Evolutionary conservation across 2,113 vertebrate genomes (phyloP), one percentile per base, ranked within the genome.

Genomic region (Tetraodon nigroviridis): DNA sequence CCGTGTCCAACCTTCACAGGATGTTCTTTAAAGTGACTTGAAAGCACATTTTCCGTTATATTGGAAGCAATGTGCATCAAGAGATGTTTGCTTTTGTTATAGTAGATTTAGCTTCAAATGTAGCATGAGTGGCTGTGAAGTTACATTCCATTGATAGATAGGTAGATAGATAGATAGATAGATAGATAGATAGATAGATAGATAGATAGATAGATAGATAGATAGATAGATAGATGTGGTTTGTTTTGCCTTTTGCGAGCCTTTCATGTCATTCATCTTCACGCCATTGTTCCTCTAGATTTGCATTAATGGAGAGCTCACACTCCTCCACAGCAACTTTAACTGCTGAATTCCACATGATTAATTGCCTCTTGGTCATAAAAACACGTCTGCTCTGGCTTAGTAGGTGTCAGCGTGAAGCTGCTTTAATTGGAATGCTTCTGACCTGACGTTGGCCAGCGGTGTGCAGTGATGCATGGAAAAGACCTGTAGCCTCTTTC

Each of bases 391-490:
- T n/a, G 18, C 61, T 45, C n/a, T 44, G n/a, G 68, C 56, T 45
- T 16, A 13, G 12, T 29, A 48, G 61, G 46, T 49, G 60, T 65
- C 67, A 69, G 56, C 55, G 55, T 48, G 48, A 69, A 51, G 63
- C 53, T 55, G 63, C 0, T 63, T 80, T 78, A 80, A 80, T 76
- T 81, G 58, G 60, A 57, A 56, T 27, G 22, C 5, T 52, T 67
- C 58, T 76, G 64, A 78, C 69, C 73, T 3, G 46, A 48, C 7
- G 50, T 65, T 73, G 60, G 52, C 64, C 67, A 49, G 46, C 44
- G 55, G 37, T 73, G 65, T 64, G 71, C 58, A 64, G 10, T 63
- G 71, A 67, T 64, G 67, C 58, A 66, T 44, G 18, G n/a, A 64
- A 42, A 58, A 61, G 45, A 17, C 41, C 29, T 63, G 32, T 29